These are phyloP conservation scores for Stegodyphus dumicola DNA, from an alignment of 1,140 invertebrate species.

Conservation along the genomic window DNA sequence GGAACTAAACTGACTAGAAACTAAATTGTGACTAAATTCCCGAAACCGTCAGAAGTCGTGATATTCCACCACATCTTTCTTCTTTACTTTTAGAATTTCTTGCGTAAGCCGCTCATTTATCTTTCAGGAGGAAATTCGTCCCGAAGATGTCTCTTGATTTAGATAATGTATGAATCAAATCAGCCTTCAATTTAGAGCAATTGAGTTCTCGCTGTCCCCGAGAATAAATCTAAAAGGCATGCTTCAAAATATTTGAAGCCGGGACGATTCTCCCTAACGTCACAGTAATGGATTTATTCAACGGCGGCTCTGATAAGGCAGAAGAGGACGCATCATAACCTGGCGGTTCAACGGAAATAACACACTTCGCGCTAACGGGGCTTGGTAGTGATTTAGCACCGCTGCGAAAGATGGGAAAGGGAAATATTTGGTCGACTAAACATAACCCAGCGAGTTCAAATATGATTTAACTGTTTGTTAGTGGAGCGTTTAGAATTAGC, in stretches of 20 bases:
- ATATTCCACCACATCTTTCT: no score
- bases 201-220: no score
- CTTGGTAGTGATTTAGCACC: background rate
- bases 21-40: no score
- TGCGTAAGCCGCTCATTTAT: no score
- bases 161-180: no score
- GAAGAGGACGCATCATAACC: background rate
- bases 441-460: background rate
- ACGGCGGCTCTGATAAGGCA: background rate
- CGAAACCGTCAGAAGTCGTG: no score
- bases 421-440: background rate
- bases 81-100: no score
- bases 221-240: background rate
- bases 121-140: no score
- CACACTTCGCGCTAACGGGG: background rate
- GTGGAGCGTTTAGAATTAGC: background rate
- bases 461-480: background rate
- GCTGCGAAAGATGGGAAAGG: background rate
- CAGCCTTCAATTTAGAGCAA: no score
- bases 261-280: background rate
- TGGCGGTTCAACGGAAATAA: background rate
- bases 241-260: background rate
- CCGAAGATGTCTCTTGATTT: no score
- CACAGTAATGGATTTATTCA: background rate
- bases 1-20: no score